A percentile compares a stretch with the other conserved stretches of the same genome.
phyloP scores from a whole-genome alignment of 2,113 vertebrate species.

The Notothenia rossii region DNA sequence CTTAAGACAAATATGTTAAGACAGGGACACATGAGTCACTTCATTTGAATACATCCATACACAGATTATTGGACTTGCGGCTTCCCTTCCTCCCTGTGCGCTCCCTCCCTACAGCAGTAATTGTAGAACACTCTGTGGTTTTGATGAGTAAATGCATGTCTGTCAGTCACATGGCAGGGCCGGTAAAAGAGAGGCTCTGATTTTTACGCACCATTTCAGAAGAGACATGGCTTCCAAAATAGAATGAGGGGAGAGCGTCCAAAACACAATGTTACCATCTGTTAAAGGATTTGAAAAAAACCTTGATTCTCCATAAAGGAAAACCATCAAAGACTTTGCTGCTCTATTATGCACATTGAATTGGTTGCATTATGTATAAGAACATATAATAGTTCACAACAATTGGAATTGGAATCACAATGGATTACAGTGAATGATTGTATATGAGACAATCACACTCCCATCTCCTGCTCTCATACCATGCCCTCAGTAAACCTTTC shows the following conservation, averaged over 20 bases:
- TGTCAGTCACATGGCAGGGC: slow-evolving; percentile 2
- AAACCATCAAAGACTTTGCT: background rate
- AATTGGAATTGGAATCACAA: too few species aligned
- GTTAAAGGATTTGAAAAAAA: background rate
- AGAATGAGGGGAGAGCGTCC: slow-evolving; percentile 21
- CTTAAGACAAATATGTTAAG: background rate
- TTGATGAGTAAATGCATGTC: slow-evolving; percentile 29
- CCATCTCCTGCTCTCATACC: too few species aligned
- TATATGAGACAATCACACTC: too few species aligned
- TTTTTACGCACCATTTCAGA: slow-evolving; percentile 42
- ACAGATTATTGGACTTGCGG: background rate
- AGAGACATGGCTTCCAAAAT: slow-evolving; percentile 36
- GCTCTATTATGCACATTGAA: background rate
- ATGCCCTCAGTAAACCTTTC: background rate
- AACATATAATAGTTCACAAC: too few species aligned
- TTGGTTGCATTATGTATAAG: background rate
- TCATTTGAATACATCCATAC: background rate
- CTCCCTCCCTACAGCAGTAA: slow-evolving; percentile 19
- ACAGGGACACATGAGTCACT: background rate
- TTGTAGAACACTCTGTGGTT: slow-evolving; percentile 37
- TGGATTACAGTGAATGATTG: too few species aligned
- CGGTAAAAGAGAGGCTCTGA: slow-evolving; percentile 23
- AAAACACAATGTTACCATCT: slow-evolving; percentile 1
- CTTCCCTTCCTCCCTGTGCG: background rate
- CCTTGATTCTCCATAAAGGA: background rate